Evolutionary conservation across 2,888 invertebrate genomes (phyloP).

Genomic region (Julus scanicus): DNA sequence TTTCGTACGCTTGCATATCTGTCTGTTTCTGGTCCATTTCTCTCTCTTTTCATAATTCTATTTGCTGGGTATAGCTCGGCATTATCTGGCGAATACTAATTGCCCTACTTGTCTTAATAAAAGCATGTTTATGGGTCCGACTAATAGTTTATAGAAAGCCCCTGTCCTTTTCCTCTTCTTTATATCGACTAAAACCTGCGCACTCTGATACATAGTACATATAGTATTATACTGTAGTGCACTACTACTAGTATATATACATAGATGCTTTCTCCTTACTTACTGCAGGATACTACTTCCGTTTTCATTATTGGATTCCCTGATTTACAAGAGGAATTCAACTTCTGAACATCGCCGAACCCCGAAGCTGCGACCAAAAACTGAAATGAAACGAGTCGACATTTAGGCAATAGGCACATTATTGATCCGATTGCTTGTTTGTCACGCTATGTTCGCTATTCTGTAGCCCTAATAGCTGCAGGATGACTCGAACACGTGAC

Average conservation of each 20-base stretch:
- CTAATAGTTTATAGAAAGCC: constrained; percentile 33
- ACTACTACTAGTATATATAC: neutral
- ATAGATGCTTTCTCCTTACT: neutral
- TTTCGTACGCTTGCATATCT: neutral
- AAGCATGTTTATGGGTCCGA: constrained; percentile 28
- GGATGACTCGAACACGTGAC: neutral
- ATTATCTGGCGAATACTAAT: constrained; percentile 33
- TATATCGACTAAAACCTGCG: constrained; percentile 1
- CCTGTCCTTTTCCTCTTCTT: constrained; percentile 9
- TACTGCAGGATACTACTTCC: constrained; percentile 14
- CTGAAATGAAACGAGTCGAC: constrained; percentile 14
- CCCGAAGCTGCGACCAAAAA: neutral
- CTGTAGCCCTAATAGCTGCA: neutral
- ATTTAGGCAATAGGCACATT: constrained; percentile 20
- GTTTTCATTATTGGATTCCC: constrained; percentile 33
- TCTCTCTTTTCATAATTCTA: constrained; percentile 28
- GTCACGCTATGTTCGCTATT: neutral
- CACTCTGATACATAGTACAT: neutral
- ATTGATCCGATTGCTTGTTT: constrained; percentile 15
- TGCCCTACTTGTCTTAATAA: constrained; percentile 33
- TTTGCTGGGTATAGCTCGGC: constrained; percentile 27
- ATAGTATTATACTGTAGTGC: neutral
- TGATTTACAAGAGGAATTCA: constrained; percentile 28
- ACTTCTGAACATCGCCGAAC: constrained; percentile 7
- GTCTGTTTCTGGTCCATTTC: constrained; percentile 33